Conservation (phyloP, 2,113 vertebrate genomes). For the Caretta caretta region DNA sequence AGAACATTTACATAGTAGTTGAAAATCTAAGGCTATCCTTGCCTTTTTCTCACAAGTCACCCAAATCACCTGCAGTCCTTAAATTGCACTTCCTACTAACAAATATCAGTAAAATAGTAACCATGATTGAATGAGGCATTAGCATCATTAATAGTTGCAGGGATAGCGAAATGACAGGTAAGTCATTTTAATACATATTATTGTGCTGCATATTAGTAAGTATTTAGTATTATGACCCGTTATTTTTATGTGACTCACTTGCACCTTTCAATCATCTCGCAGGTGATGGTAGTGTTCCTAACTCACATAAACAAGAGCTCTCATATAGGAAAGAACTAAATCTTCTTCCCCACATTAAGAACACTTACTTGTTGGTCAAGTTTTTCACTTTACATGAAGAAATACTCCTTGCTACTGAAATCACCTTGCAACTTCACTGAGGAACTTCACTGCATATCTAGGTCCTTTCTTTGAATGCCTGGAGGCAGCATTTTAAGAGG, state of each 20-base stretch:
- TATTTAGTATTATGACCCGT: neutral
- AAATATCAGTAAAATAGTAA: neutral
- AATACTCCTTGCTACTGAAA: neutral
- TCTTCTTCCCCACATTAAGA: neutral
- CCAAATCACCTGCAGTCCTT: neutral
- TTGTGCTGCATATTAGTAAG: neutral
- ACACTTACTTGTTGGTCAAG: neutral
- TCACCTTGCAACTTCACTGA: neutral
- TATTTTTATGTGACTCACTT: neutral
- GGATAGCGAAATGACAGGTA: neutral
- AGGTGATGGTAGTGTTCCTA: neutral
- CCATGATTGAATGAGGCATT: neutral
- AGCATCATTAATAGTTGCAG: neutral
- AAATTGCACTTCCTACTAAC: neutral
- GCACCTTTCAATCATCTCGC: neutral
- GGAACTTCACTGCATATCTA: neutral
- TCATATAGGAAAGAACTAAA: neutral
- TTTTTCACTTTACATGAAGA: neutral
- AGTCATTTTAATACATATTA: neutral
- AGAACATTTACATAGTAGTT: neutral
- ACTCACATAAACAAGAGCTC: neutral
- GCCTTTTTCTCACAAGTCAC: neutral
- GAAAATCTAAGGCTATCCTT: neutral
- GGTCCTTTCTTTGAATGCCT: neutral
- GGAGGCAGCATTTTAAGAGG: neutral